These are phyloP conservation scores for Aspidapion aeneum DNA, from an alignment of 2,888 invertebrate species.

Conservation along the genomic window DNA sequence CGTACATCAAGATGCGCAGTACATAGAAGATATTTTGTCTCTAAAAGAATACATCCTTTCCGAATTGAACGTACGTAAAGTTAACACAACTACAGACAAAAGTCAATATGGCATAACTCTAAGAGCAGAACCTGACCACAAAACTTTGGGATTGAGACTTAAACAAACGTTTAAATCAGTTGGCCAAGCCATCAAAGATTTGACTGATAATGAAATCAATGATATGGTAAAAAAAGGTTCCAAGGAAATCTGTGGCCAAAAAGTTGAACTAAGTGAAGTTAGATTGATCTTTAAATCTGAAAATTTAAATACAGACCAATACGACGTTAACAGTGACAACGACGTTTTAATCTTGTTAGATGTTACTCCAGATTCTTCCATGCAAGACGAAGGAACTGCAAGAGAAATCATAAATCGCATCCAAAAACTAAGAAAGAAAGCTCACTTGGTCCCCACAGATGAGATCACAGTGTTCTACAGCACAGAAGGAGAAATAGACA, in stretches of 20 bases:
- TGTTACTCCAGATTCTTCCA: conserved; percentile 81
- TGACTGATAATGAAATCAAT: conserved; percentile 77
- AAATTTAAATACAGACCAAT: conserved; percentile 62
- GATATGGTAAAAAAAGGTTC: conserved; percentile 66
- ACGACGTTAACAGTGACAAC: conserved; percentile 88
- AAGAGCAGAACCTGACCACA: conserved; percentile 93
- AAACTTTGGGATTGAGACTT: conserved; percentile 80
- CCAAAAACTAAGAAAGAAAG: conserved; percentile 95
- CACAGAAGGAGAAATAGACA: conserved; percentile 60
- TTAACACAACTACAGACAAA: conserved; percentile 87
- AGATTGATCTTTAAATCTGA: conserved; percentile 78
- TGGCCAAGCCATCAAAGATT: conserved; percentile 72
- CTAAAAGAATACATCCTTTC: conserved; percentile 84
- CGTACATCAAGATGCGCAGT: conserved; percentile 78
- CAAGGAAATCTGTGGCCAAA: conserved; percentile 71
- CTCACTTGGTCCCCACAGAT: conserved; percentile 87
- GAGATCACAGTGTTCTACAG: conserved; percentile 79
- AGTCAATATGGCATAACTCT: conserved; percentile 81
- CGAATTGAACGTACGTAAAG: conserved; percentile 86
- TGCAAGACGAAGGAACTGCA: conserved; percentile 93
- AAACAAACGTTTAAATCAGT: conserved; percentile 90
- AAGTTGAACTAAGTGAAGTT: conserved; percentile 72
- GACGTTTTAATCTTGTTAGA: conserved; percentile 88
- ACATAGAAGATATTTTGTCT: conserved; percentile 65
- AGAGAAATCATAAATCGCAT: conserved; percentile 95